A percentile compares a stretch with the other conserved stretches of the same genome.
phyloP scores from a whole-genome alignment of 2,797 vertebrate genomes.

The Dicrostonyx torquatus region DNA sequence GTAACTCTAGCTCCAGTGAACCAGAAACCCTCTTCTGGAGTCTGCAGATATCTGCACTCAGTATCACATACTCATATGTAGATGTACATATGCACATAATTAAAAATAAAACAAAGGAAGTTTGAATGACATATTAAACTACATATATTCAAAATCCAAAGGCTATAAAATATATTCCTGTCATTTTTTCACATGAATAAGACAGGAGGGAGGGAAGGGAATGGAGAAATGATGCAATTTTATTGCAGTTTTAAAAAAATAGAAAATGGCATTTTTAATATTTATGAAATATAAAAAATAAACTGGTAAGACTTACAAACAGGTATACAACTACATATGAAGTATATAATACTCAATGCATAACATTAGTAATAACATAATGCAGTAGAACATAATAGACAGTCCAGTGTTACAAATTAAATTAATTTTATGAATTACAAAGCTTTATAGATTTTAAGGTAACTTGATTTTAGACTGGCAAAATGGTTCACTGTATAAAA shows the following conservation, averaged over 20 bases:
- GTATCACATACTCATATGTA: not conserved
- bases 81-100: not conserved
- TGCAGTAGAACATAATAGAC: not conserved
- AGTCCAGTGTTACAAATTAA: not conserved
- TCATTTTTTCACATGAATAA: conserved; percentile 15
- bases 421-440: conserved; percentile 20
- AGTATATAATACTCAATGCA: not conserved
- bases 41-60: not conserved
- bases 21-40: not conserved
- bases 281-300: conserved; percentile 32
- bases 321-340: not conserved
- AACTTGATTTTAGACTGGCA: conserved; percentile 38
- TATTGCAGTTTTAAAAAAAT: not conserved
- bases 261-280: conserved; percentile 13
- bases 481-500: not conserved
- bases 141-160: conserved; percentile 24
- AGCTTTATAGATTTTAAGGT: conserved; percentile 21
- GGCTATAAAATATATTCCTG: not conserved
- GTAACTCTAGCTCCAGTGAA: not conserved
- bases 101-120: not conserved
- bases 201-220: not conserved
- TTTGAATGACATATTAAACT: not conserved
- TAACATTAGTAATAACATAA: conserved; percentile 5
- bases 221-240: not conserved
- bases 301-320: conserved; percentile 23